A percentile compares a stretch with the other conserved stretches of the same genome.
These are phyloP conservation scores for Synergus laeviventris DNA, from an alignment of 2,888 invertebrate species.

Conservation along the genomic window DNA sequence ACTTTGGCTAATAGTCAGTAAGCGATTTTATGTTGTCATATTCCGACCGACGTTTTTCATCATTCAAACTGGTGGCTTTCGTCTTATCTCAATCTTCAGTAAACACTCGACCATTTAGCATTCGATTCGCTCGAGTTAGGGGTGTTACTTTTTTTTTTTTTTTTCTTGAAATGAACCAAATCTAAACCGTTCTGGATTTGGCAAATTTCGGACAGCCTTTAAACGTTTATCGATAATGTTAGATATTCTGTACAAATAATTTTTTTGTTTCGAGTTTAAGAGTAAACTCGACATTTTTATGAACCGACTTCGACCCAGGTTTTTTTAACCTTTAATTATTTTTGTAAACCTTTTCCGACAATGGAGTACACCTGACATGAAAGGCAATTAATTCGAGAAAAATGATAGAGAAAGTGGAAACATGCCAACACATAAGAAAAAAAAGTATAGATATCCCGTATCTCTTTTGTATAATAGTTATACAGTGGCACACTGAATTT, in stretches of 20 bases:
- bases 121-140: neutral
- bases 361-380: neutral
- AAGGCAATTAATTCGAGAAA: conserved; percentile 10
- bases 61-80: conserved; percentile 56
- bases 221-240: conserved; percentile 7
- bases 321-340: conserved; percentile 21
- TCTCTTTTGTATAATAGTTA: conserved; percentile 73
- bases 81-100: conserved; percentile 19
- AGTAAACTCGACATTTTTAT: neutral
- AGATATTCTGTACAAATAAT: conserved; percentile 23
- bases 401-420: conserved; percentile 28
- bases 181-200: neutral
- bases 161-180: conserved; percentile 11
- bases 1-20: conserved; percentile 59
- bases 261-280: conserved; percentile 21
- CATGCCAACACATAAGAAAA: neutral
- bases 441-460: conserved; percentile 66
- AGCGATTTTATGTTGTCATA: conserved; percentile 59
- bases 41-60: conserved; percentile 55
- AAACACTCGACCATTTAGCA: neutral
- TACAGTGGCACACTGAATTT: conserved; percentile 67
- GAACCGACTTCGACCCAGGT: neutral
- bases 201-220: neutral
- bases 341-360: conserved; percentile 1
- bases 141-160: neutral